phyloP scores from a whole-genome alignment of 2,888 invertebrate species.

The Anthophora plumipes region DNA sequence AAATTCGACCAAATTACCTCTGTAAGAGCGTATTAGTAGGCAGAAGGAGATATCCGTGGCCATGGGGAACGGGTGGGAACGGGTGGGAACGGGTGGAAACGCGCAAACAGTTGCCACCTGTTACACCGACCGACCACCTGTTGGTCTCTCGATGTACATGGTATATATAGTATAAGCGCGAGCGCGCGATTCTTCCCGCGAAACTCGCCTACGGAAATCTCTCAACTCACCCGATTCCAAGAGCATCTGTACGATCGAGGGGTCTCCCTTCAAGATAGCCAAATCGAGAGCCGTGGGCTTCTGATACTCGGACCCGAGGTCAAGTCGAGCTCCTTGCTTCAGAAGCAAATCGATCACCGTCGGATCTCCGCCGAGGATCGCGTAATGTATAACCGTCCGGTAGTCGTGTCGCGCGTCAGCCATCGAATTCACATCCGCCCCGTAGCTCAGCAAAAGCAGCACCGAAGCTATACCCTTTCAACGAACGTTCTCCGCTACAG shows the following conservation, averaged over 20 bases:
- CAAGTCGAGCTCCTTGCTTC: conserved; percentile 92
- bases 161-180: too few relatives aligned
- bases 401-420: conserved; percentile 94
- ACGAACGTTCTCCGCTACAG: conserved; percentile 39
- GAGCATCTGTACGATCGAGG: conserved; percentile 89
- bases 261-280: conserved; percentile 93
- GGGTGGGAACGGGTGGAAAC: too few relatives aligned
- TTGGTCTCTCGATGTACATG: too few relatives aligned
- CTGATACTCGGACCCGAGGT: conserved; percentile 87
- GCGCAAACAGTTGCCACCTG: too few relatives aligned
- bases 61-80: too few relatives aligned
- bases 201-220: too few relatives aligned
- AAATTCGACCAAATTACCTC: conserved; percentile 51
- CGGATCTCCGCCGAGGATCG: conserved; percentile 90
- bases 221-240: conserved; percentile 88
- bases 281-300: conserved; percentile 94
- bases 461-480: conserved; percentile 90
- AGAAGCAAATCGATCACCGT: conserved; percentile 92
- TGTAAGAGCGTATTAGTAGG: too few relatives aligned
- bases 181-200: too few relatives aligned
- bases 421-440: conserved; percentile 94
- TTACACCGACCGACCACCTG: too few relatives aligned
- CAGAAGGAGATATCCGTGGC: too few relatives aligned
- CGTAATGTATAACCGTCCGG: conserved; percentile 95
- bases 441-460: conserved; percentile 90